Percentiles rank a stretch among this genome's conserved stretches.
These are phyloP conservation scores for Ploceus nigricollis DNA, from an alignment of 2,113 vertebrate species.

Conservation along the genomic window DNA sequence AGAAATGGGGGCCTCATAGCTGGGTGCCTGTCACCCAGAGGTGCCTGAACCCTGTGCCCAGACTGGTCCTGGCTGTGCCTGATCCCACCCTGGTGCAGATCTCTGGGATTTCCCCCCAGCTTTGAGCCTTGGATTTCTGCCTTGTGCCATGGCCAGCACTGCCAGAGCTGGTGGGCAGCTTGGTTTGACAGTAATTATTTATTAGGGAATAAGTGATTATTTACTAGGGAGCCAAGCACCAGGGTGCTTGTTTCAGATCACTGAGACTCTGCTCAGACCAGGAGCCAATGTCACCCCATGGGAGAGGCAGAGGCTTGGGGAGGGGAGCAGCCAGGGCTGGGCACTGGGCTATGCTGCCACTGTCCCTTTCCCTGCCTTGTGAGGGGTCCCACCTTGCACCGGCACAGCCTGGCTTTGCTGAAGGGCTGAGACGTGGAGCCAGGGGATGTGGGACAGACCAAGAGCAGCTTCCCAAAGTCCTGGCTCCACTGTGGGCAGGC, in stretches of 20 bases:
- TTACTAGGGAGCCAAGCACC: accelerated
- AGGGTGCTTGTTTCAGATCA: not conserved
- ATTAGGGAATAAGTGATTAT: not conserved
- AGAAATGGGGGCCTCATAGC: not conserved
- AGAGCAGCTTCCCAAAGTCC: not conserved
- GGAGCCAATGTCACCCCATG: accelerated
- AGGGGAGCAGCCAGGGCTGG: not conserved
- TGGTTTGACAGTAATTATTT: not conserved
- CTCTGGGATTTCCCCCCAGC: not conserved
- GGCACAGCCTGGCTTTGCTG: not conserved
- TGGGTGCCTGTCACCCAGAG: not conserved
- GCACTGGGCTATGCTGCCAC: not conserved
- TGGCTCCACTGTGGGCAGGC: not conserved
- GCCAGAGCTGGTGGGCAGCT: not conserved
- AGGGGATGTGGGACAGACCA: not conserved
- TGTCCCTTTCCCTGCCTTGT: not conserved
- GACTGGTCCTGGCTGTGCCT: not conserved
- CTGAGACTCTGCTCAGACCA: not conserved
- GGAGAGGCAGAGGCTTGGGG: not conserved
- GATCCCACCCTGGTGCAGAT: not conserved
- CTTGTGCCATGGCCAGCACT: accelerated
- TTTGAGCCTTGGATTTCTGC: not conserved
- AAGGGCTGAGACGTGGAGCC: not conserved
- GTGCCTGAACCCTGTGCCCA: not conserved
- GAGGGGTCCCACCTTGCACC: not conserved